Percentiles rank a stretch among this genome's conserved stretches.
phyloP scores from a whole-genome alignment of 2,888 invertebrate species.

The Rutpela maculata region DNA sequence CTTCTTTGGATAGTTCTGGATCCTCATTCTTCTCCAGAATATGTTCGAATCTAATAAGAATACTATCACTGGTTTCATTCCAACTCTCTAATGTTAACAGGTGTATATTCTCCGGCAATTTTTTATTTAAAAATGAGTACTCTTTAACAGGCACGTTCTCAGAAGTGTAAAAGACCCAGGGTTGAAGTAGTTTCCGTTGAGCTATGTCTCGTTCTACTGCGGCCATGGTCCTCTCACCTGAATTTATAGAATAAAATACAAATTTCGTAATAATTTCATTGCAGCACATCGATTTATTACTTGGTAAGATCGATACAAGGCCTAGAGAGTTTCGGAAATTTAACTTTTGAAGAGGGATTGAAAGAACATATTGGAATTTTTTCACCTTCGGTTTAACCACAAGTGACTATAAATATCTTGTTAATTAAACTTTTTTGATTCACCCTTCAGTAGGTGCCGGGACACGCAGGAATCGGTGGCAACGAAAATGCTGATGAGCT shows the following conservation, averaged over 20 bases:
- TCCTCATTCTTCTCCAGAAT: constrained; percentile 81
- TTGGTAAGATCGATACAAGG: no score
- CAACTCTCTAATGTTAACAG: constrained; percentile 87
- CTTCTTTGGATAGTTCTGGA: constrained; percentile 74
- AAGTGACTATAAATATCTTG: no score
- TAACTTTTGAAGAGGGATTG: no score
- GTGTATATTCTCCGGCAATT: constrained; percentile 82
- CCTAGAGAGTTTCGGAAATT: no score
- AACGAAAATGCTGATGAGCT: no score
- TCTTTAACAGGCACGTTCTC: constrained; percentile 49
- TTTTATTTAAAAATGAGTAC: constrained; percentile 75
- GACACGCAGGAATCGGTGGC: no score
- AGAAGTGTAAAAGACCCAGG: constrained; percentile 77
- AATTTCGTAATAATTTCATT: no score
- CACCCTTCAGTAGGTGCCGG: no score
- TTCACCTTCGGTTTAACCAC: no score
- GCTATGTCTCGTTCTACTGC: constrained; percentile 72
- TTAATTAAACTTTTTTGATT: no score
- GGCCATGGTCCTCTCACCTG: constrained; percentile 62
- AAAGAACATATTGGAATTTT: no score
- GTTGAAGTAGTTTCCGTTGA: constrained; percentile 75
- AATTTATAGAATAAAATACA: neutral
- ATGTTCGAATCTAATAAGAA: constrained; percentile 86
- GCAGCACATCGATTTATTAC: no score
- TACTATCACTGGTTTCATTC: constrained; percentile 75